These are phyloP conservation scores for Tor tambroides DNA, from an alignment of 2,113 vertebrate genomes.

Conservation along the genomic window DNA sequence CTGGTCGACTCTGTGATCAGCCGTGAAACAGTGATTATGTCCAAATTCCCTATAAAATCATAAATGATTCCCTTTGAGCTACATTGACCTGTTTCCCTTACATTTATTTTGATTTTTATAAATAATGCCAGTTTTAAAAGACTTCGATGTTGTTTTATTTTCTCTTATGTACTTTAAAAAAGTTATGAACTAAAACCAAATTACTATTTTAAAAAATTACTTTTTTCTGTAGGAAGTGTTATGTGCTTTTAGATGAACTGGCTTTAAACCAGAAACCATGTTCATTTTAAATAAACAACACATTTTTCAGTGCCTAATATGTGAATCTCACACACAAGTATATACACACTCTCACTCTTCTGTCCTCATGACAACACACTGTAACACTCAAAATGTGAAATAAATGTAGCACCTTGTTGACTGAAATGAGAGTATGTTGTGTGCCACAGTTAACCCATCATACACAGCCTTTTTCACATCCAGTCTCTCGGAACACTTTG, in stretches of 20 bases:
- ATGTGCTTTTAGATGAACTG: not conserved
- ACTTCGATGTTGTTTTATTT: no score
- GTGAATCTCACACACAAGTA: not conserved
- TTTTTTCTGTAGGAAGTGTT: no score
- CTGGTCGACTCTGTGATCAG: no score
- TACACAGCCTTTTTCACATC: not conserved
- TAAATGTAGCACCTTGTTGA: slow-evolving; percentile 24
- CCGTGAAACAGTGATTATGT: no score
- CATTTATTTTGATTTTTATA: no score
- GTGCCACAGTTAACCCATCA: not conserved
- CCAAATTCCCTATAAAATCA: no score
- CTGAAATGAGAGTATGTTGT: not conserved
- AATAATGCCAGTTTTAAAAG: no score
- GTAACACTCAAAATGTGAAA: not conserved
- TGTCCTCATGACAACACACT: slow-evolving; percentile 14
- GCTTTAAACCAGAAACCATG: not conserved
- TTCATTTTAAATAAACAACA: not conserved
- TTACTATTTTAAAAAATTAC: no score
- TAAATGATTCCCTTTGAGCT: no score
- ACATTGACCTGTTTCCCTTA: no score
- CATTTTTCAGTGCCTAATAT: not conserved
- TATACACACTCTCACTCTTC: not conserved
- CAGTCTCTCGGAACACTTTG: not conserved
- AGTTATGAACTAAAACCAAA: no score
- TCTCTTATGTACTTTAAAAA: no score